phyloP scores from a whole-genome alignment of 2,888 invertebrate genomes.

The Pandemis corylana region DNA sequence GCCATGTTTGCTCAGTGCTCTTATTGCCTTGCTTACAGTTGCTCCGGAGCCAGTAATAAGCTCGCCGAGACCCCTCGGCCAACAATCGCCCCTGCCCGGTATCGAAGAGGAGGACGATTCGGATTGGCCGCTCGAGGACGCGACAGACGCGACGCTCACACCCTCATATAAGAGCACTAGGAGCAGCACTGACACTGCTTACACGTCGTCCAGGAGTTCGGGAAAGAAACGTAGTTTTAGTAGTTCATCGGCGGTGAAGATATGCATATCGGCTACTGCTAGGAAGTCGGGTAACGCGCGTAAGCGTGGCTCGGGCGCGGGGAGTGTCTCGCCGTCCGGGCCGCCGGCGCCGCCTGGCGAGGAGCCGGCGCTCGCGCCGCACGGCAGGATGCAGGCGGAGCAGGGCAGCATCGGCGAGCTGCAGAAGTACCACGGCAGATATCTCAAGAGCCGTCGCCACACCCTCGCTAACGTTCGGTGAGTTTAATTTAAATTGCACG shows the following conservation, averaged over 20 bases:
- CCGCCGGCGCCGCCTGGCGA: constrained; percentile 65
- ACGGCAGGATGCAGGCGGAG: constrained; percentile 94
- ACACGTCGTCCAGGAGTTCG: constrained; percentile 78
- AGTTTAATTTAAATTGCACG: constrained; percentile 73
- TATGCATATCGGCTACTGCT: constrained; percentile 84
- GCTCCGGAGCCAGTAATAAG: constrained; percentile 81
- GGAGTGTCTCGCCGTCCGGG: constrained; percentile 59
- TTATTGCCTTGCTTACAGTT: constrained; percentile 78
- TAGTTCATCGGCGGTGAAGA: constrained; percentile 85
- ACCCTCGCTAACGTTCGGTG: constrained; percentile 97
- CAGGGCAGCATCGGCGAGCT: constrained; percentile 96
- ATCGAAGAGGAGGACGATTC: constrained; percentile 93
- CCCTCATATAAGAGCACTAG: constrained; percentile 82
- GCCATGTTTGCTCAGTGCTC: constrained; percentile 55
- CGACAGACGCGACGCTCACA: constrained; percentile 79
- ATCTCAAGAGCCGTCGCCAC: constrained; percentile 94
- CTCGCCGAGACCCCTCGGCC: constrained; percentile 85
- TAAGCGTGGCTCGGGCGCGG: constrained; percentile 77
- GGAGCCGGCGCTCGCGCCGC: constrained; percentile 67
- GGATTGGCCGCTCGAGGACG: constrained; percentile 83
- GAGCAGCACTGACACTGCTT: constrained; percentile 82
- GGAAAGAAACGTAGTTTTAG: constrained; percentile 80
- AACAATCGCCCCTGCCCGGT: constrained; percentile 91
- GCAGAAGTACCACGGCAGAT: constrained; percentile 94
- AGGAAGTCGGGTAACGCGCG: constrained; percentile 82